phyloP scores from a whole-genome alignment of 2,888 invertebrate species.

The Drosophila colorata region DNA sequence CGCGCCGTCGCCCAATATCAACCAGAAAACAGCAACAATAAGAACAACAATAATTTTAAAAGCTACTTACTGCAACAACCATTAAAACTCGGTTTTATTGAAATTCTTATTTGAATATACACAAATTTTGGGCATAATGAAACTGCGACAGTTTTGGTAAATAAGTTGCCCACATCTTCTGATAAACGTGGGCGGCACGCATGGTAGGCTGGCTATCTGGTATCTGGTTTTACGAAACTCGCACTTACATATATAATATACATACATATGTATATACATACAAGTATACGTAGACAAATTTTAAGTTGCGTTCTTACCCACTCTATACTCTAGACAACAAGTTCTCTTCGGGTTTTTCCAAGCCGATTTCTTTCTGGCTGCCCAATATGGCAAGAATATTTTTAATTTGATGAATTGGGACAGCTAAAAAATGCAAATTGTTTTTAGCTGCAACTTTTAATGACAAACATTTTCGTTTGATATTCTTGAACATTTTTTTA shows the following conservation, averaged over 20 bases:
- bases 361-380: slow-evolving; percentile 16
- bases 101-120: slow-evolving; percentile 31
- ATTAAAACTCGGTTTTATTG: slow-evolving; percentile 35
- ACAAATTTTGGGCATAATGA: slow-evolving; percentile 50
- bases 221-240: slow-evolving; percentile 26
- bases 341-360: slow-evolving; percentile 55
- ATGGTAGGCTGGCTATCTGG: slow-evolving; percentile 42
- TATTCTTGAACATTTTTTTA: not conserved
- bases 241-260: not conserved
- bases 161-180: slow-evolving; percentile 50
- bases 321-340: slow-evolving; percentile 38
- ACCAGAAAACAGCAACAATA: slow-evolving; percentile 36
- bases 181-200: slow-evolving; percentile 43
- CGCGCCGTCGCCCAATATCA: slow-evolving; percentile 65
- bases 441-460: slow-evolving; percentile 10
- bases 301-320: slow-evolving; percentile 40
- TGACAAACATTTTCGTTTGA: not conserved
- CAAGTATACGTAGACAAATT: not conserved
- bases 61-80: slow-evolving; percentile 18
- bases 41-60: slow-evolving; percentile 21
- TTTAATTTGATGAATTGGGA: slow-evolving; percentile 34
- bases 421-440: slow-evolving; percentile 26
- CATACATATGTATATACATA: not conserved
- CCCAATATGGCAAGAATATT: slow-evolving; percentile 26
- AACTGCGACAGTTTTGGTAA: slow-evolving; percentile 55